Conservation (phyloP, 1,140 invertebrate genomes). For the Proales similis region DNA sequence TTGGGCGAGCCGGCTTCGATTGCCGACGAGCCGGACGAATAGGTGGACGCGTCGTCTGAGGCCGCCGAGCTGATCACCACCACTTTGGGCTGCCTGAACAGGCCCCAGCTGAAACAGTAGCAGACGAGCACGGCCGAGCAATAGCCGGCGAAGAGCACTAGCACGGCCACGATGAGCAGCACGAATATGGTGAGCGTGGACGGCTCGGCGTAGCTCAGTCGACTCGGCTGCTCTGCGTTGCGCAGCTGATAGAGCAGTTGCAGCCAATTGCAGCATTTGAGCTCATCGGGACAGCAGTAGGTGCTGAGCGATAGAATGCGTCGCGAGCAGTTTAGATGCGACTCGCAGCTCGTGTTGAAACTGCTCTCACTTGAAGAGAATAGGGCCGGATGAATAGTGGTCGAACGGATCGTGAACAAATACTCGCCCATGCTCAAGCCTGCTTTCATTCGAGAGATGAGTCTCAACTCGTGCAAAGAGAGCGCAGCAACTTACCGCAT, state of each 20-base stretch:
- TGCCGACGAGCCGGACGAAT: too few relatives aligned
- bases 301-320: background rate
- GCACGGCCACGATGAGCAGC: constrained; percentile 2
- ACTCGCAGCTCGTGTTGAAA: background rate
- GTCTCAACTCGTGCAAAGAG: too few relatives aligned
- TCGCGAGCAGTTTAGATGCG: constrained; percentile 13
- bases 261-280: constrained; percentile 26
- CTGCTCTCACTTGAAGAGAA: too few relatives aligned
- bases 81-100: constrained; percentile 21
- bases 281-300: constrained; percentile 5
- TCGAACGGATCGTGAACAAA: too few relatives aligned
- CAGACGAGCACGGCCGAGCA: constrained; percentile 18
- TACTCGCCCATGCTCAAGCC: too few relatives aligned
- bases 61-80: constrained; percentile 13
- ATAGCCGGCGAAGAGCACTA: background rate
- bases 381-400: too few relatives aligned
- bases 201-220: background rate
- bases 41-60: too few relatives aligned
- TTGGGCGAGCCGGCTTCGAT: too few relatives aligned
- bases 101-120: constrained; percentile 22
- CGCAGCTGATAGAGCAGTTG: background rate
- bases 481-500: too few relatives aligned
- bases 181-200: constrained; percentile 8
- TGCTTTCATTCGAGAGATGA: too few relatives aligned
- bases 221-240: too few relatives aligned